Conservation (phyloP, 2,797 vertebrate species). For the Trematomus bernacchii region DNA sequence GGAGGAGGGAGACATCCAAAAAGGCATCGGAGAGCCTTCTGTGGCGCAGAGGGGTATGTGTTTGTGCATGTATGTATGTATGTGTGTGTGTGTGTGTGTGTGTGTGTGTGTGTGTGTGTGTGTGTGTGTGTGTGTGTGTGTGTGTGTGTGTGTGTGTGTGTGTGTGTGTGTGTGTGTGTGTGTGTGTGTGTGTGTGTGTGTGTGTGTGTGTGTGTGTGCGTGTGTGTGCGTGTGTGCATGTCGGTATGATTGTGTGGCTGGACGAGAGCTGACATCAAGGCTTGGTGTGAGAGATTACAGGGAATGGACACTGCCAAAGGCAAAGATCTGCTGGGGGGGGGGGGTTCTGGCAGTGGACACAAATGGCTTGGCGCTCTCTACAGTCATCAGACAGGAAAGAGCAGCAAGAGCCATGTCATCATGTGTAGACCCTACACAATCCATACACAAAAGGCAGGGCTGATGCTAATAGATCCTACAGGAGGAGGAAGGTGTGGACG, state of each 20-base stretch:
- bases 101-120: too few relatives aligned
- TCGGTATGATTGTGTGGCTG: conserved; percentile 10
- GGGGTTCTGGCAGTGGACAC: conserved; percentile 9
- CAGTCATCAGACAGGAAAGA: not conserved
- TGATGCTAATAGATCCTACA: conserved; percentile 2
- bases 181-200: not conserved
- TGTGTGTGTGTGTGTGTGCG: not conserved
- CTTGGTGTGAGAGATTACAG: conserved; percentile 55
- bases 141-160: conserved; percentile 1
- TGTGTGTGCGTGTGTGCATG: not conserved
- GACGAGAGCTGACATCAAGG: conserved; percentile 30
- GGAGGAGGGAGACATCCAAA: conserved; percentile 46
- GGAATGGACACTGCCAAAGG: conserved; percentile 46
- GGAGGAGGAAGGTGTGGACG: not conserved
- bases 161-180: too few relatives aligned
- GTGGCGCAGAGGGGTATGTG: not conserved
- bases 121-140: not conserved
- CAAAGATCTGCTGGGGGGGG: conserved; percentile 44
- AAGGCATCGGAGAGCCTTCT: conserved; percentile 55
- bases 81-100: too few relatives aligned
- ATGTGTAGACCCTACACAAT: too few relatives aligned
- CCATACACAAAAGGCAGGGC: not conserved
- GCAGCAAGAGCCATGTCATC: not conserved
- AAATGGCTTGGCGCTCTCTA: conserved; percentile 10
- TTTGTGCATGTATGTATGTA: too few relatives aligned